phyloP scores from a whole-genome alignment of 2,113 vertebrate genomes.

The Oreochromis aureus region DNA sequence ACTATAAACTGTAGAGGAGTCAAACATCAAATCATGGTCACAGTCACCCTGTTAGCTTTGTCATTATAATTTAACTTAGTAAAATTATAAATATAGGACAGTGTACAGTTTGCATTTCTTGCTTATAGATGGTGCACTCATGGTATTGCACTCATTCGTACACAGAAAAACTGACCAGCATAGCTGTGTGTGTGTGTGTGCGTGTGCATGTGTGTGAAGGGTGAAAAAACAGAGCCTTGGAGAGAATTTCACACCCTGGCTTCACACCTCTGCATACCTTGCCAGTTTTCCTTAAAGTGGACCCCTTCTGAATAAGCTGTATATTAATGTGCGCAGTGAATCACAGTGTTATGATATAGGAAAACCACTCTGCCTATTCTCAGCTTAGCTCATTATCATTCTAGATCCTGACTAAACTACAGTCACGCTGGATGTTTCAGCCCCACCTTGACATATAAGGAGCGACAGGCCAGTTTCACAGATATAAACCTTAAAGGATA shows the following conservation, averaged over 20 bases:
- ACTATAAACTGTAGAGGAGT: neutral
- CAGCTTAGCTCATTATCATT: neutral
- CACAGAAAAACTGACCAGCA: neutral
- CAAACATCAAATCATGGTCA: neutral
- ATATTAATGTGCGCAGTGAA: neutral
- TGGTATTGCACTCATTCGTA: neutral
- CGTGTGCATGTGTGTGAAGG: neutral
- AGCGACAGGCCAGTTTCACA: slow-evolving; percentile 50
- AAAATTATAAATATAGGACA: neutral
- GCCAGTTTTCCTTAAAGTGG: neutral
- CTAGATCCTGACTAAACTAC: neutral
- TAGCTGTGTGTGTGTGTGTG: neutral
- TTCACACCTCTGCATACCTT: neutral
- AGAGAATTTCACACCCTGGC: neutral
- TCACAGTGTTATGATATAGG: neutral
- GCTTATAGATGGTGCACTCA: neutral
- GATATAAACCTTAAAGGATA: slow-evolving; percentile 50
- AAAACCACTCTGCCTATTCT: neutral
- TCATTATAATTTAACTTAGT: neutral
- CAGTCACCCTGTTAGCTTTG: neutral
- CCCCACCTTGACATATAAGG: slow-evolving; percentile 36
- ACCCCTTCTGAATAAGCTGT: neutral
- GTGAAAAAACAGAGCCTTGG: neutral
- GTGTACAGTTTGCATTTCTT: neutral
- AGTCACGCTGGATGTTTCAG: neutral